A percentile compares a stretch with the other conserved stretches of the same genome.
Evolutionary conservation across 2,797 vertebrate species (phyloP).

Genomic region (Liasis olivaceus): DNA sequence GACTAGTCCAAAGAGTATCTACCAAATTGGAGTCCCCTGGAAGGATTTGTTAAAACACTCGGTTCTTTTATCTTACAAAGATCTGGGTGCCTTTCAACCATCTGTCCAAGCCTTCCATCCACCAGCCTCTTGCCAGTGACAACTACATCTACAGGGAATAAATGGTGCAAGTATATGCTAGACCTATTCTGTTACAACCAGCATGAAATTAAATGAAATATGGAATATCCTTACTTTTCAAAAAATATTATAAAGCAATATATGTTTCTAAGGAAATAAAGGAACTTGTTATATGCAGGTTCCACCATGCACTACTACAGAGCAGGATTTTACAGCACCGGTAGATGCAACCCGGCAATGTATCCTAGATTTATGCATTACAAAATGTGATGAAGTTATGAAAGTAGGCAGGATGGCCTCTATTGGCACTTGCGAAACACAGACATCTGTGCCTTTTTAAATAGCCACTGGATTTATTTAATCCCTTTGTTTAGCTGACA

Average conservation of each 20-base stretch:
- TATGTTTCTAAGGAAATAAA: too few species aligned
- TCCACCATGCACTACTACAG: too few species aligned
- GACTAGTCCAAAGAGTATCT: neutral
- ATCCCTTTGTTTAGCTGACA: neutral
- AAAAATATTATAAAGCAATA: too few species aligned
- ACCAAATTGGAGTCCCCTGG: too few species aligned
- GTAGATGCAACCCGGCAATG: too few species aligned
- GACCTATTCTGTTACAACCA: neutral
- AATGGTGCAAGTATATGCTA: neutral
- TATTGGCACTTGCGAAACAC: neutral
- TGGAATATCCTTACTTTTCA: too few species aligned
- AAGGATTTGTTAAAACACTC: too few species aligned
- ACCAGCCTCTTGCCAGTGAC: neutral
- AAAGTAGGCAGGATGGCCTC: neutral
- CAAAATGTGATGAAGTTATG: neutral
- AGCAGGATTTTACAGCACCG: too few species aligned
- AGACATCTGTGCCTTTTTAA: neutral
- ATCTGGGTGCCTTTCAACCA: neutral
- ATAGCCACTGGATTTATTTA: neutral
- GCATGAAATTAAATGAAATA: too few species aligned
- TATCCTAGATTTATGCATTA: neutral
- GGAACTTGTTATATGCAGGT: too few species aligned
- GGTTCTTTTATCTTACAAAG: neutral
- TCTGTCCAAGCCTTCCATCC: too few species aligned
- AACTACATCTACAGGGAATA: neutral